A percentile compares a stretch with the other conserved stretches of the same genome.
Conservation (phyloP, 2,888 invertebrate genomes). For the Callyntrura guangdongensis region DNA sequence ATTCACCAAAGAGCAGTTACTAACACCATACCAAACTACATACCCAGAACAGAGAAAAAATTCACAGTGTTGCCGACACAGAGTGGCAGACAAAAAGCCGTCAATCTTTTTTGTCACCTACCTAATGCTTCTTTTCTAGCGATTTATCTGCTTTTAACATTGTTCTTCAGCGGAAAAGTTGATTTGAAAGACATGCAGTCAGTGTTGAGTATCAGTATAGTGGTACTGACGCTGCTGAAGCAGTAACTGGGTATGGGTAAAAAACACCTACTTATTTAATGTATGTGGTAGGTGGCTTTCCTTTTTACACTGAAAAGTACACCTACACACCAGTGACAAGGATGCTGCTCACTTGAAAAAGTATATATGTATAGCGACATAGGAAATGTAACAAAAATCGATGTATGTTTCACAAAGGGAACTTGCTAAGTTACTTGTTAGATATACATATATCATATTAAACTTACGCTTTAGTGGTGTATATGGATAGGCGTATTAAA, state of each 20-base stretch:
- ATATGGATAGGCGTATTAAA: not conserved
- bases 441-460: too few relatives aligned
- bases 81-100: slow-evolving; percentile 76
- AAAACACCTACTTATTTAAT: not conserved
- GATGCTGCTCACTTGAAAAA: not conserved
- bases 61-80: slow-evolving; percentile 70
- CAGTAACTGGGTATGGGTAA: not conserved
- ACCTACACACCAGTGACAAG: not conserved
- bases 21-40: not conserved
- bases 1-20: slow-evolving; percentile 17
- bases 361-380: not conserved
- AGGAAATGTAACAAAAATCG: not conserved
- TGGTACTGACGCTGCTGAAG: not conserved
- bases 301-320: not conserved
- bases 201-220: not conserved
- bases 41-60: slow-evolving; percentile 16
- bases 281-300: not conserved
- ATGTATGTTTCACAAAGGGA: not conserved
- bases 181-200: slow-evolving; percentile 42
- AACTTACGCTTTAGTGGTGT: not conserved
- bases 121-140: slow-evolving; percentile 75
- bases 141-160: slow-evolving; percentile 75
- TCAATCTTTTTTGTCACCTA: slow-evolving; percentile 80
- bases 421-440: not conserved
- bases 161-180: slow-evolving; percentile 52